Conservation (phyloP, 2,888 invertebrate genomes). For the Molanna angustata region DNA sequence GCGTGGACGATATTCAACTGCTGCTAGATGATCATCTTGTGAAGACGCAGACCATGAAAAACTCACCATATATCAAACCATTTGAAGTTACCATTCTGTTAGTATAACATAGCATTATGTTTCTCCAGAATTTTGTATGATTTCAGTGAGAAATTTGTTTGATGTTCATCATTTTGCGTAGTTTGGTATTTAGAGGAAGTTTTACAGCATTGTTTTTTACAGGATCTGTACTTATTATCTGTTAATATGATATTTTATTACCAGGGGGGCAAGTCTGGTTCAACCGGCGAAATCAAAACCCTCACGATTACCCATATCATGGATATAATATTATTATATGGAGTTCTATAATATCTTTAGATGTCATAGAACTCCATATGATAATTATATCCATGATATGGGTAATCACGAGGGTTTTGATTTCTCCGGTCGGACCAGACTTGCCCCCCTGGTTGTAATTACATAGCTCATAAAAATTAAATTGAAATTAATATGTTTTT, state of each 20-base stretch:
- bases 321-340: too few relatives aligned
- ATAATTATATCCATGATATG: too few relatives aligned
- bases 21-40: slow-evolving; percentile 93
- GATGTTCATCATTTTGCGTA: neutral
- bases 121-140: neutral
- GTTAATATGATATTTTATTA: too few relatives aligned
- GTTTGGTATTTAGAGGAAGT: neutral
- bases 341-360: too few relatives aligned
- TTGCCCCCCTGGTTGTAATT: too few relatives aligned
- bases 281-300: too few relatives aligned
- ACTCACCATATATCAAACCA: slow-evolving; percentile 94
- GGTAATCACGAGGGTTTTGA: too few relatives aligned
- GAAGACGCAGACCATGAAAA: slow-evolving; percentile 97
- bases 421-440: too few relatives aligned
- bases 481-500: neutral
- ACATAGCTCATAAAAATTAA: too few relatives aligned
- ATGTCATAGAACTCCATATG: too few relatives aligned
- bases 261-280: too few relatives aligned
- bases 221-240: neutral
- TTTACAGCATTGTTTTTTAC: neutral
- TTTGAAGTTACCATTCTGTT: slow-evolving; percentile 82
- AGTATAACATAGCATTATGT: slow-evolving; percentile 38
- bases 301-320: too few relatives aligned
- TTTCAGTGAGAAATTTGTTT: neutral
- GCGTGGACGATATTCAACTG: slow-evolving; percentile 91